phyloP scores from a whole-genome alignment of 2,113 vertebrate genomes.

The Hemiscyllium ocellatum region DNA sequence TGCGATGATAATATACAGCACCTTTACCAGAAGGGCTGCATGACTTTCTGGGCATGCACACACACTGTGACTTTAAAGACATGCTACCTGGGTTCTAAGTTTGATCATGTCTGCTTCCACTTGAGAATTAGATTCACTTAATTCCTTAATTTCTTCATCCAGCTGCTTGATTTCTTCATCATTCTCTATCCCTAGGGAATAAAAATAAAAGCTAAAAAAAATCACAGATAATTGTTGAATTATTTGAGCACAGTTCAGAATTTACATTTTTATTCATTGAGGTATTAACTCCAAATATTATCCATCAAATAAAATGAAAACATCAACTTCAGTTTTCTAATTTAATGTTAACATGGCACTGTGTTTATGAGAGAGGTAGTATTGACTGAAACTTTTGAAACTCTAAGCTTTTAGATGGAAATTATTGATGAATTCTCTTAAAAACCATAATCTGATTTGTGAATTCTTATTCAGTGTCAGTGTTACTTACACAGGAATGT shows the following conservation, averaged over 20 bases:
- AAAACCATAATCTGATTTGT: not conserved
- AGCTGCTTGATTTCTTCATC: conserved; percentile 97
- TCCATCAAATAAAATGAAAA: not conserved
- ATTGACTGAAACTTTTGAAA: conserved; percentile 4
- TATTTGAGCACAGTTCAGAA: not conserved
- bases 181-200: conserved; percentile 77
- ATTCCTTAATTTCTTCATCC: conserved; percentile 97
- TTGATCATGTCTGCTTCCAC: conserved; percentile 99
- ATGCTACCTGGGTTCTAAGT: conserved; percentile 92
- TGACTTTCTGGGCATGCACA: not conserved
- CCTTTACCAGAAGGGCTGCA: not conserved
- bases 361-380: not conserved
- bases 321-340: not conserved
- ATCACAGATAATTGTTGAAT: not conserved
- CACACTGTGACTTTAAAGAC: conserved; percentile 49
- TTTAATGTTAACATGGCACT: not conserved
- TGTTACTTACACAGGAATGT: no score
- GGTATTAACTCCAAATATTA: not conserved
- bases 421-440: not conserved
- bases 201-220: conserved; percentile 27
- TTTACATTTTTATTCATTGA: conserved; percentile 1
- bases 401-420: not conserved
- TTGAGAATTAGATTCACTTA: conserved; percentile 94
- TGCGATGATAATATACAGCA: not conserved
- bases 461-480: not conserved